phyloP scores from a whole-genome alignment of 2,113 vertebrate genomes.

The Polypterus bichir region DNA sequence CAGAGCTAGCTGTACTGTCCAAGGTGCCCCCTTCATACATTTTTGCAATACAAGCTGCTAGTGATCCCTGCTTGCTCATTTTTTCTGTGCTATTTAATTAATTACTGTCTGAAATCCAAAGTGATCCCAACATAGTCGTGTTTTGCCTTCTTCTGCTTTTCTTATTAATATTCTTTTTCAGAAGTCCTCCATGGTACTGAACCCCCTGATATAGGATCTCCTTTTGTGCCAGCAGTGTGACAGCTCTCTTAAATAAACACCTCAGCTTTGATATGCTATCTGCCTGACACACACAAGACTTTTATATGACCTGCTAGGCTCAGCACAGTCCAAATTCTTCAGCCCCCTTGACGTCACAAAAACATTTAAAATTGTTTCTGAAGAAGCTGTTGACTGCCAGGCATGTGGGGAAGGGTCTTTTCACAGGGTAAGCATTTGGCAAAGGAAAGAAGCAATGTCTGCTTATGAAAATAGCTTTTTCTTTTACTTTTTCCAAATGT shows the following conservation, averaged over 20 bases:
- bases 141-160: too few species aligned
- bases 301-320: constrained; percentile 32
- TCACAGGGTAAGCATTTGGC: constrained; percentile 18
- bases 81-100: constrained; percentile 10
- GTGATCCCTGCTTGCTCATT: constrained; percentile 31
- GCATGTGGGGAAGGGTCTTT: constrained; percentile 42
- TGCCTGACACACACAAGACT: constrained; percentile 19
- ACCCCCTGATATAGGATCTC: constrained; percentile 11
- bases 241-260: constrained; percentile 37
- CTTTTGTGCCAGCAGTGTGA: constrained; percentile 27
- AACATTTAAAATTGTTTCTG: constrained; percentile 59
- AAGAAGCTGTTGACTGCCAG: constrained; percentile 62
- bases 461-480: constrained; percentile 4
- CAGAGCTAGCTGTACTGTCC: constrained; percentile 22
- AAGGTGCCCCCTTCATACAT: constrained; percentile 51
- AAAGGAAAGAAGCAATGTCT: constrained; percentile 6
- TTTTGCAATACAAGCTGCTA: constrained; percentile 32
- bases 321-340: constrained; percentile 42
- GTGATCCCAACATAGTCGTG: too few species aligned
- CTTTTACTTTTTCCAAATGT: not conserved
- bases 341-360: constrained; percentile 56
- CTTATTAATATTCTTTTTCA: too few species aligned
- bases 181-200: too few species aligned
- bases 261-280: constrained; percentile 33
- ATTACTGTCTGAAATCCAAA: too few species aligned